phyloP scores from a whole-genome alignment of 2,888 invertebrate species.

The Ochropacha duplaris region DNA sequence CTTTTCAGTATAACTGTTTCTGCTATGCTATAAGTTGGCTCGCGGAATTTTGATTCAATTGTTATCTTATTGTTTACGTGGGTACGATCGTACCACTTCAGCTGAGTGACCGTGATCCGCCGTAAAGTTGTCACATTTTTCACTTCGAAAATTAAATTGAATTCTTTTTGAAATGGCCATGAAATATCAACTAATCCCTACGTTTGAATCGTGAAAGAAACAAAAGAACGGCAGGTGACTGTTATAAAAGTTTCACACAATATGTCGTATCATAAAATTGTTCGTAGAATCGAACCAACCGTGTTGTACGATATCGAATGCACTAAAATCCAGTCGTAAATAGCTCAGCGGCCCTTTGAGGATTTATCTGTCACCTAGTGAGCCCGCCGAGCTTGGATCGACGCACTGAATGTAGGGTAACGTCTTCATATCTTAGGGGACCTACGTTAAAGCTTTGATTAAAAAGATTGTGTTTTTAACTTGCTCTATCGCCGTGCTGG shows the following conservation, averaged over 20 bases:
- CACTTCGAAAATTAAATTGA: too few species aligned
- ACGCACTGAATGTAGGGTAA: neutral
- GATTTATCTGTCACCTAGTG: conserved; percentile 8
- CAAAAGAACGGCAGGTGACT: neutral
- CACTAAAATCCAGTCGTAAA: conserved; percentile 7
- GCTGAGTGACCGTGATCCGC: too few species aligned
- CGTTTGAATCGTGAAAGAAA: too few species aligned
- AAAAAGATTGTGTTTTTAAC: neutral
- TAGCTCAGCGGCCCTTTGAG: conserved; percentile 9
- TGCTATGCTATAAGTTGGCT: too few species aligned
- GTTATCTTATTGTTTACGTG: too few species aligned
- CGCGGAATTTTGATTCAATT: too few species aligned
- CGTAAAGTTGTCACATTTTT: too few species aligned
- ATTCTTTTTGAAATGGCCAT: too few species aligned
- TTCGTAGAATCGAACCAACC: neutral
- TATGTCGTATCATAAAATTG: neutral
- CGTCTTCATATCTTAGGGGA: neutral
- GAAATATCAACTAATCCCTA: too few species aligned
- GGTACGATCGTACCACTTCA: too few species aligned
- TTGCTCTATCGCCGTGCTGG: neutral
- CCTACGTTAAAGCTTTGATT: neutral
- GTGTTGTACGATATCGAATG: neutral
- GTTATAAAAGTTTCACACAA: neutral
- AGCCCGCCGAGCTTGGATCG: neutral
- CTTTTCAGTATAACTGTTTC: too few species aligned